These are phyloP conservation scores for Noturus placidus DNA, from an alignment of 2,113 vertebrate species.

Conservation along the genomic window DNA sequence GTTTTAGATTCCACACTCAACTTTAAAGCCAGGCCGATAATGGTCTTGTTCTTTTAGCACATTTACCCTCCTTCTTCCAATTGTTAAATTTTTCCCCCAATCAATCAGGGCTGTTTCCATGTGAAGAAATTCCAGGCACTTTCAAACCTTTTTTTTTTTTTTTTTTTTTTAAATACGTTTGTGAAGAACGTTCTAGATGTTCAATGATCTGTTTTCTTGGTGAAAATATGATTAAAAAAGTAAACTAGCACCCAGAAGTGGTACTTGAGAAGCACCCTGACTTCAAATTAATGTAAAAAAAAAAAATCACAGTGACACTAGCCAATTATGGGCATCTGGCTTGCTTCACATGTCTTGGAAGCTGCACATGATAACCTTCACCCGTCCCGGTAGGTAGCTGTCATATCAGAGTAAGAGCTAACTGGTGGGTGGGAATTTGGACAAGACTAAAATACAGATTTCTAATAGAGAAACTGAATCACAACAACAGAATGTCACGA, in stretches of 20 bases:
- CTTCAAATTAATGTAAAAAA: not conserved
- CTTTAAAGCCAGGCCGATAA: not conserved
- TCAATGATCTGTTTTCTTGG: not conserved
- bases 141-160: not conserved
- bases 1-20: not conserved
- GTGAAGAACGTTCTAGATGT: not conserved
- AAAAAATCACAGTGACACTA: not conserved
- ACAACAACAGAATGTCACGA: too few species aligned
- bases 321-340: not conserved
- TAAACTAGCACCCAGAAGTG: not conserved
- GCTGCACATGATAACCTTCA: not conserved
- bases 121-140: not conserved
- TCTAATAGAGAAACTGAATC: not conserved
- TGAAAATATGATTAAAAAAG: not conserved
- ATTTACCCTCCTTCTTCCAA: not conserved
- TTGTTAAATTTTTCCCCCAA: not conserved
- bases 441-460: not conserved
- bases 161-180: too few species aligned
- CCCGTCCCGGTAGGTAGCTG: not conserved
- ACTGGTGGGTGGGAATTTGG: not conserved
- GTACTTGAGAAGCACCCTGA: not conserved
- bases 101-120: not conserved
- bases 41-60: not conserved
- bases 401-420: too few species aligned
- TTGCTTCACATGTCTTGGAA: not conserved